A percentile compares a stretch with the other conserved stretches of the same genome.
Conservation (phyloP, 2,113 vertebrate genomes). For the Mus spicilegus region DNA sequence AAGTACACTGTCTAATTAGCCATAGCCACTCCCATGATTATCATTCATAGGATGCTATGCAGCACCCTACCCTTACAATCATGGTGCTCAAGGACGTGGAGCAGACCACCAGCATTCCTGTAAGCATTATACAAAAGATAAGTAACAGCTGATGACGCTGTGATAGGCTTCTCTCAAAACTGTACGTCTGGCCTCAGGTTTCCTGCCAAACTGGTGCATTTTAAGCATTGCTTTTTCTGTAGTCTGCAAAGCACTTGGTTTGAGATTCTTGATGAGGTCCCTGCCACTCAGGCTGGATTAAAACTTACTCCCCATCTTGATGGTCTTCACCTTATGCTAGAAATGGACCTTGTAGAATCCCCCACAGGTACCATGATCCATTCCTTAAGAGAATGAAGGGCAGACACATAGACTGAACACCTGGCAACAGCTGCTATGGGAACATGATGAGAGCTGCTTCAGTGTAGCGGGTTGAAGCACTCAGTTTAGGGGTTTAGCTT, state of each 20-base stretch:
- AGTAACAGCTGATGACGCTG: not conserved
- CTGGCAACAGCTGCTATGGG: not conserved
- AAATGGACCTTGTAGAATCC: not conserved
- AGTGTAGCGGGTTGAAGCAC: not conserved
- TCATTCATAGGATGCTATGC: not conserved
- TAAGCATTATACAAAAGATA: not conserved
- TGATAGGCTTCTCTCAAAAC: not conserved
- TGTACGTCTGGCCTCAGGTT: not conserved
- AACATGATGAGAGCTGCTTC: not conserved
- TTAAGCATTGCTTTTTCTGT: not conserved
- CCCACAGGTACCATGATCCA: rapidly evolving
- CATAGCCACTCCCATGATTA: not conserved
- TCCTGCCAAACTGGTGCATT: too few relatives aligned
- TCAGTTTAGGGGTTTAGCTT: not conserved
- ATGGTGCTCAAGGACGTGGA: not conserved
- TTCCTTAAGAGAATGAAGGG: rapidly evolving
- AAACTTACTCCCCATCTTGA: not conserved
- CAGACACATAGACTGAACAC: not conserved
- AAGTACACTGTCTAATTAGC: not conserved
- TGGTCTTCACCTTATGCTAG: not conserved
- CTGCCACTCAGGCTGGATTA: rapidly evolving
- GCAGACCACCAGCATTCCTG: not conserved
- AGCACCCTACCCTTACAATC: not conserved
- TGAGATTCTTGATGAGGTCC: rapidly evolving
- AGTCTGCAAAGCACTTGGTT: not conserved